Conservation (phyloP, 2,113 vertebrate genomes). For the Chaenogobius annularis region DNA sequence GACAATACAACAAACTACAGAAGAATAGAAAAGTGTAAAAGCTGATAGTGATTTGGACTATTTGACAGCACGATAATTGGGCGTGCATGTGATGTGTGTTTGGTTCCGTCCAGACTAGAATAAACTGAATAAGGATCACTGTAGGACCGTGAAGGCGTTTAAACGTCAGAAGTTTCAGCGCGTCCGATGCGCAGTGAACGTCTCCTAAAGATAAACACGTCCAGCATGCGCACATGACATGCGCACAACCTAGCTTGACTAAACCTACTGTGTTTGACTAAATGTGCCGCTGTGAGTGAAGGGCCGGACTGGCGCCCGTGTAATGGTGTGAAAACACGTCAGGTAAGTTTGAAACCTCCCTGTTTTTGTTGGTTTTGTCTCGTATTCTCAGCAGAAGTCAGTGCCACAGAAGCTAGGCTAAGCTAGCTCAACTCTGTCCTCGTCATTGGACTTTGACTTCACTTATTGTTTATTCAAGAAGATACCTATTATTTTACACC, state of each 20-base stretch:
- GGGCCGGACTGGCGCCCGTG: not conserved
- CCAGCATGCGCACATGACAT: not conserved
- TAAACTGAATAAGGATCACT: too few relatives aligned
- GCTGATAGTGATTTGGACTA: too few relatives aligned
- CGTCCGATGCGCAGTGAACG: constrained; percentile 15
- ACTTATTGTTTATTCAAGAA: not conserved
- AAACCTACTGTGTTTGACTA: not conserved
- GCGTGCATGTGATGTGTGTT: too few relatives aligned
- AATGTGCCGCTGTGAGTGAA: not conserved
- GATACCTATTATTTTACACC: too few relatives aligned
- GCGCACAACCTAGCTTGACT: not conserved
- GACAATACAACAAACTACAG: not conserved
- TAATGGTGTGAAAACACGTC: not conserved
- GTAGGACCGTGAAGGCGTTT: not conserved
- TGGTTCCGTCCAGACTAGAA: too few relatives aligned
- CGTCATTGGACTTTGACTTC: not conserved
- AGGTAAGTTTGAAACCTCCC: constrained; percentile 10
- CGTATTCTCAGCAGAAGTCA: not conserved
- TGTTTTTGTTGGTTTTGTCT: not conserved
- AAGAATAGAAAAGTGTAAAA: not conserved
- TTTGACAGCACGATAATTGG: too few relatives aligned
- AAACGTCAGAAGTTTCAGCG: not conserved
- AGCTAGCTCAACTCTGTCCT: not conserved
- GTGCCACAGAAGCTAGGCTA: not conserved
- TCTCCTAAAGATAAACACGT: constrained; percentile 51